Percentiles rank a stretch among this genome's conserved stretches.
Evolutionary conservation across 2,113 vertebrate species (phyloP).

Genomic region (Malaclemys terrapin): DNA sequence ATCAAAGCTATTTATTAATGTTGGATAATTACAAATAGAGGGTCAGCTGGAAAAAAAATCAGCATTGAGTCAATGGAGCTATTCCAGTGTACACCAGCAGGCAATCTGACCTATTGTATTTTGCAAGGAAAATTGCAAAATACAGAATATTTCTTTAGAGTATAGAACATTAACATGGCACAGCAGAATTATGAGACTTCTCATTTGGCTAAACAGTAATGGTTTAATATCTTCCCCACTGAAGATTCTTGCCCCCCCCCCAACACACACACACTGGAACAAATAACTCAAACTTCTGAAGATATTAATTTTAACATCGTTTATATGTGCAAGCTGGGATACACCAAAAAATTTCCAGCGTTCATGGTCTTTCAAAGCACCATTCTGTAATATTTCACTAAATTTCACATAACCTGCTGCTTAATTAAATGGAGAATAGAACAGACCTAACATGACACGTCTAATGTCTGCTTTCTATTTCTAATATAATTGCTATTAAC

Average conservation of each 20-base stretch:
- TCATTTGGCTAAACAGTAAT: neutral
- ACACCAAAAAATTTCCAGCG: neutral
- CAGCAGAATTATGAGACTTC: neutral
- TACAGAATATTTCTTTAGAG: neutral
- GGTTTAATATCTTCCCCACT: neutral
- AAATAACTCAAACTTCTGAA: constrained; percentile 20
- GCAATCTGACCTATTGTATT: neutral
- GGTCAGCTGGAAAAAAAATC: neutral
- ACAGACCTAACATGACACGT: neutral
- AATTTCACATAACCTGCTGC: neutral
- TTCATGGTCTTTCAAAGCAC: neutral
- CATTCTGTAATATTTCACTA: neutral
- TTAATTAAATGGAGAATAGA: constrained; percentile 21
- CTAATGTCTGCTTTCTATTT: constrained; percentile 29
- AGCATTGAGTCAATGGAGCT: neutral
- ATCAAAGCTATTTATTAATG: neutral
- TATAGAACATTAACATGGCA: neutral
- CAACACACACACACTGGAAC: neutral
- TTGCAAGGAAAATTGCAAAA: neutral
- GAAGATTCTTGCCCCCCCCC: neutral
- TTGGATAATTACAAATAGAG: neutral
- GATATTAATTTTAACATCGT: constrained; percentile 11
- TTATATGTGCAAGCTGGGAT: neutral
- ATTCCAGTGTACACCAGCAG: neutral
- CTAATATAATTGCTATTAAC: constrained; percentile 3